Evolutionary conservation across 2,888 invertebrate genomes (phyloP), one percentile per base, ranked within the genome.

Genomic region (Antitype chi): DNA sequence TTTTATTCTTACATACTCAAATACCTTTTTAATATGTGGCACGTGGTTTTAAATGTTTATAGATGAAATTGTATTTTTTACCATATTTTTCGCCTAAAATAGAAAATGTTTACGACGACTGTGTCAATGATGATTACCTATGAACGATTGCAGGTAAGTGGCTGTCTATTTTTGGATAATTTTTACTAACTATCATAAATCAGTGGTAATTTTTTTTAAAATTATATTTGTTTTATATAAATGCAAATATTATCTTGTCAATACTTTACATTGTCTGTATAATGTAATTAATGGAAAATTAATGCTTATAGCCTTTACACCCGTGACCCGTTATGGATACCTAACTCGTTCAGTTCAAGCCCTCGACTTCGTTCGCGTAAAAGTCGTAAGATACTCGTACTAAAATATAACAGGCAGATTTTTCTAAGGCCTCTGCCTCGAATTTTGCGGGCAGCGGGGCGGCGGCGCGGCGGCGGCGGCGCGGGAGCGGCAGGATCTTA

Each of bases 51-150:
- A 38, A 32, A 49, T 49, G 32, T 55, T 25, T 53, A 49, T 13
- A 52, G 17, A n/a, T 38, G 28, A 43, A 25, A 38, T 53, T 55
- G 17, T 47, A n/a, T 23, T 25, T 28, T 57, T n/a, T 9, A 13
- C 23, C 17, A 28, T 38, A 13, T 23, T n/a, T n/a, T 28, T 23
- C 52, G 1, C 15, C 1, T 52, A n/a, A 11, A n/a, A n/a, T 52
- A 17, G 9, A 67, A 23, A 85, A 80, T 85, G 86, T 89, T 88
- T 67, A 25, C 52, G 8, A 81, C 32, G 13, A 1, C 87, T 85
- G 79, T 20, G 2, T 70, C 66, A 66, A 69, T 73, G 60, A 69
- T 71, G 60, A 75, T 76, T 73, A 74, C 52, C 6, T n/a, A 28
- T 3, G 66, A 71, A 69, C 63, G 66, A 74, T 78, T 77, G 17